Evolutionary conservation across 2,888 invertebrate species (phyloP), one percentile per base, ranked within the genome.

Genomic region (Caradrina clavipalpis): DNA sequence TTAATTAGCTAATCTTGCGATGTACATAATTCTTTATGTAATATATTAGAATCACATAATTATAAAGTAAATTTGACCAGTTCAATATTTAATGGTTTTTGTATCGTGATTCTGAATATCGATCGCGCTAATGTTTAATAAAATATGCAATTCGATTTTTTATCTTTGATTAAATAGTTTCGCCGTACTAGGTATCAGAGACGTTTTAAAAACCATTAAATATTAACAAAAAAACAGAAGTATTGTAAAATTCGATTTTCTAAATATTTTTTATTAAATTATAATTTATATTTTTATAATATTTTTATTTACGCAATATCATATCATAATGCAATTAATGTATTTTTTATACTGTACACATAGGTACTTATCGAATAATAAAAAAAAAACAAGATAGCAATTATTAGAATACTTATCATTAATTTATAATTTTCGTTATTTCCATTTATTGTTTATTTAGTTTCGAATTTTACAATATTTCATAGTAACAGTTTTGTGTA

Each of bases 1-100:
- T 73, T 81, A 82, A 81, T 71, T 83, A 83, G 78, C 61, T 81
- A 82, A 84, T 78, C 80, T 82, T 74, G 64, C 58, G 62, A 73
- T 87, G 84, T 87, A 89, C 49, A 87, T 87, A 88, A 80, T 82
- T 65, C 56, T 83, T 74, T 72, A 71, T 80, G 55, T 85, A 45
- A 45, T 67, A 19, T 60, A 57, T 50, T 49, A 56, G 45, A 31
- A 59, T 26, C 13, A 42, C 10, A 45, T 39, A n/a, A 51, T 1
- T 1, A 10, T 50, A 50, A 21, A 57, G 13, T 7, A n/a, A n/a
- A 15, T 42, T n/a, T 15, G 21, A 5, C 17, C 45, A 39, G 22
- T 47, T 21, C 45, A 71, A 17, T 45, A 69, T 57, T 31, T 31
- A 8, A 17, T 42, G 19, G 26, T 26, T 42, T 50, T 42, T 39